Conservation (phyloP, 2,113 vertebrate species). For the Spea multiplicata region DNA sequence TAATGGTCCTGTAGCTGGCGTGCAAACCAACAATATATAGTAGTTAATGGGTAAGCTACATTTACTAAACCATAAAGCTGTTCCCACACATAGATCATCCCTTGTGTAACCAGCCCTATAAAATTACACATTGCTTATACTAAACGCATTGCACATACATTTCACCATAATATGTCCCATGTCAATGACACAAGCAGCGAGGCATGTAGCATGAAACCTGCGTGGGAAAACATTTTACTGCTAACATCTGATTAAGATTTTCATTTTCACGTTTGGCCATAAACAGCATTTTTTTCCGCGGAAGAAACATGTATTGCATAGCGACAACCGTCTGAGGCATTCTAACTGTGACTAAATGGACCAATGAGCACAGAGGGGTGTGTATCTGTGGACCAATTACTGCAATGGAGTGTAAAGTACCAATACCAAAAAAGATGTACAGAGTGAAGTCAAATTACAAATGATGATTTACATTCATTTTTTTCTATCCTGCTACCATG, state of each 20-base stretch:
- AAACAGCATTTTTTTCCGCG: neutral
- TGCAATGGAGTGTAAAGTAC: no score
- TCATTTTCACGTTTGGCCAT: neutral
- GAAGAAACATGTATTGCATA: no score
- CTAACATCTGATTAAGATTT: conserved; percentile 26
- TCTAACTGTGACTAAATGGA: no score
- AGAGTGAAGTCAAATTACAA: no score
- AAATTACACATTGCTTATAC: conserved; percentile 14
- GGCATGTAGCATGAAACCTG: neutral
- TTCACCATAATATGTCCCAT: conserved; percentile 11
- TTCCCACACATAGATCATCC: conserved; percentile 11
- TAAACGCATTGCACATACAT: neutral
- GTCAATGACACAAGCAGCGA: conserved; percentile 11
- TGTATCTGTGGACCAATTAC: no score
- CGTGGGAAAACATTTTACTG: conserved; percentile 12
- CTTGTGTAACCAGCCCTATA: conserved; percentile 9
- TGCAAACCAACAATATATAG: no score
- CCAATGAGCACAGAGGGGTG: no score
- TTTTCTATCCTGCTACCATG: no score
- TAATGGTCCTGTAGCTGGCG: no score
- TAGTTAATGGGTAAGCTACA: neutral
- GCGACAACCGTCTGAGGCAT: no score
- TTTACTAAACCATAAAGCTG: conserved; percentile 23
- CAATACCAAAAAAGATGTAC: no score
- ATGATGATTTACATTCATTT: no score